Evolutionary conservation across 2,888 invertebrate species (phyloP), one percentile per base, ranked within the genome.

Genomic region (Melipona bicolor): DNA sequence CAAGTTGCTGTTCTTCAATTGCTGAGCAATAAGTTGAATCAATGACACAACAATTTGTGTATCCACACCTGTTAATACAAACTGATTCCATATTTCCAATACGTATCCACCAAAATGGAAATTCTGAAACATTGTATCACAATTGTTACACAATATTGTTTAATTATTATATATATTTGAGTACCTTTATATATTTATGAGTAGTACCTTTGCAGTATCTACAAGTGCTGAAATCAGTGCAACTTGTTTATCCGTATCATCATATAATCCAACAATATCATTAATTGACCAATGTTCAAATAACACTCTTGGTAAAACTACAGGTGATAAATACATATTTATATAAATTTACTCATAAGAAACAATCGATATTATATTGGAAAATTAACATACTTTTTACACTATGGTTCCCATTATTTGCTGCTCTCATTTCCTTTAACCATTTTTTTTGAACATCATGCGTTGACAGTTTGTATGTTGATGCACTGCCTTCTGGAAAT

Each of bases 91-190:
- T 73, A 99, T 96, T 95, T 99, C 99, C 5, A 99, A 93, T 0
- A 99, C 98, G 59, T 97, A 96, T 0, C 99, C 99, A 95, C 98
- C 97, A 94, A 99, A 98, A 87, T 97, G 96, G 95, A 97, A 96
- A 81, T 96, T 96, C 95, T 97, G 96, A 85, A 97, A 96, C 82
- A 96, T 96, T 96, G 95, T 6, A 95, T 69, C 3, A 54, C 24
- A 59, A 65, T 56, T 64, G 4, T 96, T 95, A 52, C 96, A 50
- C 96, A 96, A 79, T 98, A 96, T 84, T 98, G 95, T 94, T 98
- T 64, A 21, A 64, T 56, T 6, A n/a, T 17, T 36, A 32, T 49
- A 17, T 19, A 52, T 36, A 54, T 69, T 67, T 43, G 21, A 43
- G 9, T 43, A 43, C 9, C 43, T 52, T 21, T 19, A 52, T 6